Evolutionary conservation across 2,113 vertebrate genomes (phyloP).

Genomic region (Noctilio leporinus): DNA sequence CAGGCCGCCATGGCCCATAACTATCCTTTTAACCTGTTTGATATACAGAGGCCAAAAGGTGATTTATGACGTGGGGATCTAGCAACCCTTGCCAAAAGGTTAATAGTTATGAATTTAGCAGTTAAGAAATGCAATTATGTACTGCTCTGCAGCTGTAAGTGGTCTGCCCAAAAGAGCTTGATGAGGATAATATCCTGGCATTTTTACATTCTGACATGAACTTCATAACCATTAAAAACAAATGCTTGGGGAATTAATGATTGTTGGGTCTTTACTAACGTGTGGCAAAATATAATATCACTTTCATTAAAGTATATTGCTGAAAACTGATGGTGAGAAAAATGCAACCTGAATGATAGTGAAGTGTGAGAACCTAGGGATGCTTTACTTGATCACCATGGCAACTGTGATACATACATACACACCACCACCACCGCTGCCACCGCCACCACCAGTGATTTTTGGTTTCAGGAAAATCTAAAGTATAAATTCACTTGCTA

Average conservation of each 20-base stretch:
- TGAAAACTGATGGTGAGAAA: constrained; percentile 50
- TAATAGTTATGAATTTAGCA: constrained; percentile 40
- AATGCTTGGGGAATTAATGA: constrained; percentile 27
- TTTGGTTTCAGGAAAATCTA: constrained; percentile 50
- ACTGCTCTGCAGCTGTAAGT: constrained; percentile 1
- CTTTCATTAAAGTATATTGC: constrained; percentile 47
- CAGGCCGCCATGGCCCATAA: neutral
- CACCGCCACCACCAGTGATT: neutral
- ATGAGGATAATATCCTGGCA: neutral
- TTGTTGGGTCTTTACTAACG: constrained; percentile 50
- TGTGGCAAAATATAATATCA: constrained; percentile 32
- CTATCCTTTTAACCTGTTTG: neutral
- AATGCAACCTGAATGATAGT: constrained; percentile 51
- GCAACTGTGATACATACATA: constrained; percentile 49
- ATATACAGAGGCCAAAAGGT: neutral
- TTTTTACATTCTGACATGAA: constrained; percentile 21
- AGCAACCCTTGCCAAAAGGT: constrained; percentile 30
- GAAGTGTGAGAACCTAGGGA: constrained; percentile 24
- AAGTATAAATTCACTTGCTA: constrained; percentile 34
- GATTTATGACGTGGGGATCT: neutral
- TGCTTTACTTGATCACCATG: constrained; percentile 69
- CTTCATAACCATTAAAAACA: constrained; percentile 56
- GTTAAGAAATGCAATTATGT: constrained; percentile 33
- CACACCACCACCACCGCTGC: no score
- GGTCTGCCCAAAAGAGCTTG: neutral